Conservation (phyloP, 2,113 vertebrate species). For the Picathartes gymnocephalus region DNA sequence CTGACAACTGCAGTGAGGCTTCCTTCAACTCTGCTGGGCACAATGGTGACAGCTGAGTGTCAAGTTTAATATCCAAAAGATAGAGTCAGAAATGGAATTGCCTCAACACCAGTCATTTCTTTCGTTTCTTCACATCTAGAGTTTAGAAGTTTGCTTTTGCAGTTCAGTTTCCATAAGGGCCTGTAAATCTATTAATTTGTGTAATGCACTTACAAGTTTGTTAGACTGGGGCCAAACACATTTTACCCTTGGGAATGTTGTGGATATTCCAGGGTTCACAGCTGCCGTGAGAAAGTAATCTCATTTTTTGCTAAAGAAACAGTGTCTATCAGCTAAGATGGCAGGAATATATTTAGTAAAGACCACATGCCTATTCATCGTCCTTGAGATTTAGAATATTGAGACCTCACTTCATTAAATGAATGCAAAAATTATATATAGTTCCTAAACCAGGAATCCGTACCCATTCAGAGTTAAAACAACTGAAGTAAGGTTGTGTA, state of each 20-base stretch:
- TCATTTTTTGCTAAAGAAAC: background rate
- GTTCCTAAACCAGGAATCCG: background rate
- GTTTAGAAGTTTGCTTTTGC: background rate
- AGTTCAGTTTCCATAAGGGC: background rate
- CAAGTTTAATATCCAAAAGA: conserved; percentile 9
- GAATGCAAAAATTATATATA: background rate
- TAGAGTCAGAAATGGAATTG: background rate
- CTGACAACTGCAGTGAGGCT: background rate
- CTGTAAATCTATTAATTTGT: background rate
- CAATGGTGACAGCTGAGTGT: background rate
- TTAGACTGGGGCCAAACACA: background rate
- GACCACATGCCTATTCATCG: background rate
- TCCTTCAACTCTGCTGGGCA: background rate
- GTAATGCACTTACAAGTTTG: background rate
- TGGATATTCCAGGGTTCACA: background rate
- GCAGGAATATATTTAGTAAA: background rate
- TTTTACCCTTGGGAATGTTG: background rate
- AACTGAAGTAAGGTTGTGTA: background rate
- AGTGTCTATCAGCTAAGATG: background rate
- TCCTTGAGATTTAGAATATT: background rate
- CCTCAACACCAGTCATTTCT: background rate
- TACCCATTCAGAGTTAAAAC: background rate
- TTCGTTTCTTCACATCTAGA: background rate
- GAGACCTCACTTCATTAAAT: background rate
- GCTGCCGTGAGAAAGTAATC: background rate